Evolutionary conservation across 2,797 vertebrate species (phyloP).

Genomic region (Psittacula echo): DNA sequence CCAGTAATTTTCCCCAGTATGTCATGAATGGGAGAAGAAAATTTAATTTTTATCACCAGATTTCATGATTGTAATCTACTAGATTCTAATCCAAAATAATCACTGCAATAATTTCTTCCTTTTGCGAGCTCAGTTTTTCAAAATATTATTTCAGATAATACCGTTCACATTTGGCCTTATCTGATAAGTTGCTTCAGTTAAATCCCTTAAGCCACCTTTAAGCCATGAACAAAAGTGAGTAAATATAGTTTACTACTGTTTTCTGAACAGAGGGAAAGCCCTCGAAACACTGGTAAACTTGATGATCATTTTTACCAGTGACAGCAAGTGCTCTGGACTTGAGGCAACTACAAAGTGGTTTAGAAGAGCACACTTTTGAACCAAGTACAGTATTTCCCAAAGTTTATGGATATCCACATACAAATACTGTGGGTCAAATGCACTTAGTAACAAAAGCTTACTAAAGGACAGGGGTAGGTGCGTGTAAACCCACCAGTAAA

Average conservation of each 20-base stretch:
- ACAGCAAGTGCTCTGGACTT: background rate
- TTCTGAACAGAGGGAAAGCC: constrained; percentile 2
- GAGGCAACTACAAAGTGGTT: background rate
- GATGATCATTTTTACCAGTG: background rate
- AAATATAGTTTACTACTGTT: background rate
- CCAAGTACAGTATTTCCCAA: background rate
- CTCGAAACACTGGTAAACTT: constrained; percentile 4
- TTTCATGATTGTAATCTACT: background rate
- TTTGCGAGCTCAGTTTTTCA: background rate
- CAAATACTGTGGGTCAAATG: background rate
- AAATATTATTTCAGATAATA: constrained; percentile 3
- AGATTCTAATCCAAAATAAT: background rate
- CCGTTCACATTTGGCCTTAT: background rate
- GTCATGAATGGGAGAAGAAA: background rate
- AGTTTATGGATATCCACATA: background rate
- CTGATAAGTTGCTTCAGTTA: background rate
- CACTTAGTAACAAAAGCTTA: background rate
- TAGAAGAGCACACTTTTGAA: background rate
- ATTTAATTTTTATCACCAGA: background rate
- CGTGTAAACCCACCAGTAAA: background rate
- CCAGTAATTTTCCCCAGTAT: background rate
- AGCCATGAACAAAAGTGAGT: background rate
- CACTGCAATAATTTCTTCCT: background rate
- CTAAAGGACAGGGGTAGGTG: background rate
- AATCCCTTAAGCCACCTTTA: constrained; percentile 32